These are phyloP conservation scores for Zaprionus kolodkinae DNA, from an alignment of 1,140 invertebrate genomes.

Conservation along the genomic window DNA sequence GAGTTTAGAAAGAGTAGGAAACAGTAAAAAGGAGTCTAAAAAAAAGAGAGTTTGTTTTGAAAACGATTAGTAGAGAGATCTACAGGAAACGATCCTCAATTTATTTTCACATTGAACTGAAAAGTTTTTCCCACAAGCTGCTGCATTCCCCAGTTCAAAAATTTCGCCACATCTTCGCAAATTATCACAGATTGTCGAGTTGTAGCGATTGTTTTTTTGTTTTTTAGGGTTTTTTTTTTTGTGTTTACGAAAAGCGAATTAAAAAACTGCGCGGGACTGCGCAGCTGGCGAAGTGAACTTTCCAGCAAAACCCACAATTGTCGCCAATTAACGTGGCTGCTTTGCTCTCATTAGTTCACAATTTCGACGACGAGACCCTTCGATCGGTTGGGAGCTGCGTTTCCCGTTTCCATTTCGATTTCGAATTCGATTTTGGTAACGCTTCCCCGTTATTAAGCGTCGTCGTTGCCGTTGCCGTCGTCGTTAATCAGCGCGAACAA, in stretches of 20 bases:
- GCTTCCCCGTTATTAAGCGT: slow-evolving; percentile 28
- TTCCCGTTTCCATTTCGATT: background rate
- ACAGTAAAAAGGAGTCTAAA: too few relatives aligned
- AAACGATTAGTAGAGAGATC: too few relatives aligned
- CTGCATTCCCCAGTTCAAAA: slow-evolving; percentile 30
- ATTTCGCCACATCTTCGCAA: slow-evolving; percentile 16
- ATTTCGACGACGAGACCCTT: slow-evolving; percentile 2
- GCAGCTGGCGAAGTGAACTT: slow-evolving; percentile 39
- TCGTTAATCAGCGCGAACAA: slow-evolving; percentile 74
- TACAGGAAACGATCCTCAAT: too few relatives aligned
- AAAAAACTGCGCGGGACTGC: background rate
- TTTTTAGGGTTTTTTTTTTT: background rate
- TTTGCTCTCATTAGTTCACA: slow-evolving; percentile 49
- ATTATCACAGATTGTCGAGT: slow-evolving; percentile 27
- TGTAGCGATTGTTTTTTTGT: background rate
- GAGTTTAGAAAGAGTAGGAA: too few relatives aligned
- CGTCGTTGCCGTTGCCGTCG: background rate
- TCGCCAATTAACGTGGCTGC: slow-evolving; percentile 65
- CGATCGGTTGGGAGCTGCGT: background rate
- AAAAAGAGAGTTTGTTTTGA: too few relatives aligned
- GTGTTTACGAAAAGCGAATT: background rate
- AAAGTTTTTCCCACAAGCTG: slow-evolving; percentile 7
- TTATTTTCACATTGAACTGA: background rate
- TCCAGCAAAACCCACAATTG: slow-evolving; percentile 68
- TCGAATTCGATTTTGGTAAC: background rate